Base-by-base conservation (phyloP, 2,113 vertebrate species). In the Seriola quinqueradiata region DNA sequence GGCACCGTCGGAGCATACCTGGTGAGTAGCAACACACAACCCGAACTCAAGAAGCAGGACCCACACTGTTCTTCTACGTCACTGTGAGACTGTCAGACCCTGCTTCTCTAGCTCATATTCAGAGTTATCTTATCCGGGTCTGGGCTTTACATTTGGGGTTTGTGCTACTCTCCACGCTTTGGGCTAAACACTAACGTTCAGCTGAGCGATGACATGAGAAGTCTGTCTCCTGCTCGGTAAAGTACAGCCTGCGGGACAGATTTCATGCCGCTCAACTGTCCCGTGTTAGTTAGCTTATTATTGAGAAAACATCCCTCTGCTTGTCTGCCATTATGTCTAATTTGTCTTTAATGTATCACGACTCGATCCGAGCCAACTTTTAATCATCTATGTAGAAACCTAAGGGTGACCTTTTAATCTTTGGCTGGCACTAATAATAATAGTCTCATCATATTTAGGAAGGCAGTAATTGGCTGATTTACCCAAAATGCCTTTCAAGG, bases 1-100 rank as follows among this genome's bases (percentile, higher is more conserved):
- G 98, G 97, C 91, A 99, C 98, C 17, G 97, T 99, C 70, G 98
- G 98, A 89, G 97, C 98, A 17, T 99, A 99, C 95, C 96, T 99
- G 98, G 98, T 99, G 93, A 99, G 98, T 96, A 28, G 40, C 46
- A 66, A 48, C 80, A 34, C 25, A 17, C 79, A 81, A 8, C n/a
- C 23, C 13, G 55, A 34, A 54, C 61, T 64, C 60, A 13, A 16
- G 8, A 59, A 8, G 42, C 63, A 21, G 46, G 46, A 66, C 61
- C 21, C 46, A 8, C 7, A 67, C 25, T 5, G 28, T 25, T 25
- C 57, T 59, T 25, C 57, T 38, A 28, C 63, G n/a, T 70, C 9
- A 34, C 64, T 50, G 5, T 32, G 57, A 13, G 12, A 44, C 4
- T 28, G 32, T 5, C 55, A 28, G 57, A 42, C 63, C 14, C 76